These are phyloP conservation scores for Hirudinaria manillensis DNA, from an alignment of 2,888 invertebrate genomes.

Conservation along the genomic window DNA sequence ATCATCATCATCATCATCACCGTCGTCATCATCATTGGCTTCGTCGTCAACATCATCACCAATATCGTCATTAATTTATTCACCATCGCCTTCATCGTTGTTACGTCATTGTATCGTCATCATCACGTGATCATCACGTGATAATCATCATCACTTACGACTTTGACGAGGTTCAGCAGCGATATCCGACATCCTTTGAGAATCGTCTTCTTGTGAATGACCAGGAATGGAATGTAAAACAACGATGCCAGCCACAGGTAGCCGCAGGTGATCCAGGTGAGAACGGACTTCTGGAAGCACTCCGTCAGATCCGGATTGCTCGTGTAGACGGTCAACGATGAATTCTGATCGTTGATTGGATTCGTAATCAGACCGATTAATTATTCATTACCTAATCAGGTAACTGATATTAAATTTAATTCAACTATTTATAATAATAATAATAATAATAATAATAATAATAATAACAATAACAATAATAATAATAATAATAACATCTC, in stretches of 20 bases:
- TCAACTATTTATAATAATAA: background rate
- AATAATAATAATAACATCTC: constrained; percentile 2
- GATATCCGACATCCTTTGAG: background rate
- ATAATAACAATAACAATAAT: too few species aligned
- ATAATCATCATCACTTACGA: constrained; percentile 25
- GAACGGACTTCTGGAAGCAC: constrained; percentile 38
- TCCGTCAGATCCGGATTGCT: constrained; percentile 34
- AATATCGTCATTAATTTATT: background rate
- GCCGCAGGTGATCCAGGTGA: constrained; percentile 36
- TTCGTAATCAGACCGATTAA: background rate
- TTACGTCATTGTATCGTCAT: constrained; percentile 7
- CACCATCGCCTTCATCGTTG: constrained; percentile 10
- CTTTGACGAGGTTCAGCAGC: constrained; percentile 28
- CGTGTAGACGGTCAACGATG: constrained; percentile 31
- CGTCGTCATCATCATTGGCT: constrained; percentile 17
- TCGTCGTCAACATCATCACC: constrained; percentile 25
- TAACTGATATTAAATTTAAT: background rate
- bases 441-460: too few species aligned
- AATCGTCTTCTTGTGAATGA: background rate
- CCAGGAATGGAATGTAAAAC: constrained; percentile 34
- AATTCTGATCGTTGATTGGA: background rate
- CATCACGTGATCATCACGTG: constrained; percentile 14
- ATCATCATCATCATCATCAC: constrained; percentile 23
- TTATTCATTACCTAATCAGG: constrained; percentile 19
- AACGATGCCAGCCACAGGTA: constrained; percentile 32